A percentile compares a stretch with the other conserved stretches of the same genome.
Evolutionary conservation across 2,888 invertebrate genomes (phyloP).

Genomic region (Cactoblastis cactorum): DNA sequence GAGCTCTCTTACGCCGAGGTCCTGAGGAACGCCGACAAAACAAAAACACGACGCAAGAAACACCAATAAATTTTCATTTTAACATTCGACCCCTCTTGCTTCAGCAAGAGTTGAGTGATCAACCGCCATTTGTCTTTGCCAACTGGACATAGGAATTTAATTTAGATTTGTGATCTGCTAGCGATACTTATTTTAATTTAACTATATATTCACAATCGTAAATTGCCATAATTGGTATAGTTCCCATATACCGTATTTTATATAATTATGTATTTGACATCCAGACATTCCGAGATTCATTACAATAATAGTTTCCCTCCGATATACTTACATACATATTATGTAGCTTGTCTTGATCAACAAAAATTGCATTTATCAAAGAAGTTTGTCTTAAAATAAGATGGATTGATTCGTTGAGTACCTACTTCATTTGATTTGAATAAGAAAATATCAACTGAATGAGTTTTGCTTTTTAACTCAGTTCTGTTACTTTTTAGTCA

Average conservation of each 20-base stretch:
- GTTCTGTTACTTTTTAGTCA: conserved; percentile 68
- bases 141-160: conserved; percentile 72
- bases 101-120: conserved; percentile 64
- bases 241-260: conserved; percentile 43
- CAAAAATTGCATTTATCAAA: conserved; percentile 49
- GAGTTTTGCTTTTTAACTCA: conserved; percentile 51
- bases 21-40: conserved; percentile 84
- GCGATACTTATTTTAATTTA: conserved; percentile 69
- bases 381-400: conserved; percentile 36
- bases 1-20: conserved; percentile 93
- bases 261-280: conserved; percentile 34
- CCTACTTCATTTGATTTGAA: conserved; percentile 45
- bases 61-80: conserved; percentile 63
- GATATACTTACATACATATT: conserved; percentile 37
- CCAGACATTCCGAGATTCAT: conserved; percentile 37
- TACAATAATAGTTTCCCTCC: conserved; percentile 51
- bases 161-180: conserved; percentile 76
- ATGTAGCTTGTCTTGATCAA: conserved; percentile 32
- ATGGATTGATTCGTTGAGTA: conserved; percentile 38
- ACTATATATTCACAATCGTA: conserved; percentile 61
- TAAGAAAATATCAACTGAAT: conserved; percentile 48
- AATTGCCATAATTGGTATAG: conserved; percentile 73
- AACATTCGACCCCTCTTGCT: conserved; percentile 63
- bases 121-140: conserved; percentile 76
- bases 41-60: conserved; percentile 71